A percentile compares a stretch with the other conserved stretches of the same genome.
These are phyloP conservation scores for Morpho deidamia DNA, from an alignment of 2,888 invertebrate species.

Conservation along the genomic window DNA sequence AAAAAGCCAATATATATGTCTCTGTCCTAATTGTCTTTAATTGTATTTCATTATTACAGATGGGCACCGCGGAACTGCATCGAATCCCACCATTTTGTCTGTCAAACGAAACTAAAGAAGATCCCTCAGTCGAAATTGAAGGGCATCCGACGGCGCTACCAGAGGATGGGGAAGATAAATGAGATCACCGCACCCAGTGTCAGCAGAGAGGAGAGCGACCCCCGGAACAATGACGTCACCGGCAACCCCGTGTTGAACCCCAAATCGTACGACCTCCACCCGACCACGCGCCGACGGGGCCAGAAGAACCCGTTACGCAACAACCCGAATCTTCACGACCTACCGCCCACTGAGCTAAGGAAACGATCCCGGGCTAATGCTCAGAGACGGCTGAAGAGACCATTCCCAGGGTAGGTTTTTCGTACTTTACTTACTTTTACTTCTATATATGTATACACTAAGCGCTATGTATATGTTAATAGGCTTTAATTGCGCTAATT, in stretches of 20 bases:
- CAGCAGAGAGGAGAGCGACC: constrained; percentile 56
- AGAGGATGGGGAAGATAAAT: constrained; percentile 71
- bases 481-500: no score
- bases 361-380: constrained; percentile 45
- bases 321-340: constrained; percentile 32
- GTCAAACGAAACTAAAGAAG: constrained; percentile 80
- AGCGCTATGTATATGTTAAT: no score
- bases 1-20: no score
- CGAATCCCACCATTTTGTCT: constrained; percentile 82
- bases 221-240: constrained; percentile 53
- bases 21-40: no score
- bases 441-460: no score
- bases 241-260: constrained; percentile 48
- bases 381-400: constrained; percentile 53
- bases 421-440: not conserved
- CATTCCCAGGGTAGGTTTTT: constrained; percentile 69
- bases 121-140: constrained; percentile 67
- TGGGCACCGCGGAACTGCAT: constrained; percentile 84
- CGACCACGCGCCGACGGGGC: constrained; percentile 35
- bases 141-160: constrained; percentile 65
- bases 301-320: constrained; percentile 33
- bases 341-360: constrained; percentile 49
- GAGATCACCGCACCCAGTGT: constrained; percentile 71
- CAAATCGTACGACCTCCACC: constrained; percentile 57
- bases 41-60: constrained; percentile 41